A percentile compares a stretch with the other conserved stretches of the same genome.
Evolutionary conservation across 2,888 invertebrate species (phyloP).

Genomic region (Acrobasis repandana): DNA sequence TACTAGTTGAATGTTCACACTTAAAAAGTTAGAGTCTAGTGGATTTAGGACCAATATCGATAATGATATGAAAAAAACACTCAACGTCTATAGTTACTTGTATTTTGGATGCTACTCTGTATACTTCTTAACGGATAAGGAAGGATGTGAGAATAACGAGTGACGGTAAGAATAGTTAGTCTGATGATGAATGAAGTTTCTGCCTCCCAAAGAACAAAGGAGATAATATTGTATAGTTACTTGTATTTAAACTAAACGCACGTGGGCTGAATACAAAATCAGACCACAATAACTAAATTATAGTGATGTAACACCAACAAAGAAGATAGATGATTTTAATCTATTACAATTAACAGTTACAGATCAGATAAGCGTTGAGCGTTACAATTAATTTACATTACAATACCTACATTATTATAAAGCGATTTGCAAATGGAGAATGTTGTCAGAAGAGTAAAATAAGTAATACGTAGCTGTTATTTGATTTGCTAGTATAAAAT

Average conservation of each 20-base stretch:
- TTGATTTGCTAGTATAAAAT: neutral
- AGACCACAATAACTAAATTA: conserved; percentile 17
- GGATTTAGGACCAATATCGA: too few relatives aligned
- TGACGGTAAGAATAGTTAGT: too few relatives aligned
- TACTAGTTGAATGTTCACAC: too few relatives aligned
- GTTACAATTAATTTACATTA: conserved; percentile 15
- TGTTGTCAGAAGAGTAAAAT: neutral
- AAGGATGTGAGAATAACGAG: neutral
- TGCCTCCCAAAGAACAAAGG: conserved; percentile 8
- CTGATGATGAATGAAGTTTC: neutral
- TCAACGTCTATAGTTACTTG: too few relatives aligned
- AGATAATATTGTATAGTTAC: conserved; percentile 6
- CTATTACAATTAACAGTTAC: conserved; percentile 23
- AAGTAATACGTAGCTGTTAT: neutral
- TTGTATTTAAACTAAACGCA: conserved; percentile 4
- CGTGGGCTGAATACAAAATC: conserved; percentile 12
- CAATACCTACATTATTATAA: conserved; percentile 8
- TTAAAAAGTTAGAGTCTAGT: too few relatives aligned
- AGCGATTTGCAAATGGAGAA: neutral
- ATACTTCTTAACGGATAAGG: too few relatives aligned
- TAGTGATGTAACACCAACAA: conserved; percentile 14
- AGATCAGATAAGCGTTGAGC: conserved; percentile 22
- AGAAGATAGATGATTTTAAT: conserved; percentile 22
- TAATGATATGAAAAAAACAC: too few relatives aligned
- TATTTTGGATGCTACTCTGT: too few relatives aligned